Evolutionary conservation across 2,113 vertebrate genomes (phyloP), one percentile per base, ranked within the genome.

Genomic region (Toxotes chatareus): DNA sequence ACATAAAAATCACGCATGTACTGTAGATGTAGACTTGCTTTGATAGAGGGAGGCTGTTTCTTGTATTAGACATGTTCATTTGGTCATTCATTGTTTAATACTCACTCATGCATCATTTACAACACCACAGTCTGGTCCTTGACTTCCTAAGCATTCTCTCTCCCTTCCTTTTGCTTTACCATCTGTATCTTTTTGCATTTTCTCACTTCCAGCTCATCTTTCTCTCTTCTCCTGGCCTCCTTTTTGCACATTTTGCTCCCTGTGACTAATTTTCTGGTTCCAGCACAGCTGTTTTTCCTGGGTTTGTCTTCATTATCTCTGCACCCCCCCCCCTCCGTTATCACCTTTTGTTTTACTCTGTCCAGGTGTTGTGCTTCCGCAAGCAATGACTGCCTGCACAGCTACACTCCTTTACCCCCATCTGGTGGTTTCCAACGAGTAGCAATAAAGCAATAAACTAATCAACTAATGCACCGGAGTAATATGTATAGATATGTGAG

Each of bases 241-340:
- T 31, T 44, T 44, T 32, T 70, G 11, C 17, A 36, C 51, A n/a
- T 23, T 70, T 80, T 19, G 19, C 14, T 49, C 68, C 56, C 21
- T 32, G 31, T 68, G 38, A 83, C 67, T 70, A 27, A 14, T 78
- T 71, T 74, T 75, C 40, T 16, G 66, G 34, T 47, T 76, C 44
- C 31, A 66, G 56, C 40, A 79, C 91, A 93, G 87, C 90, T 92
- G 91, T 79, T 86, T 69, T 87, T 86, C 88, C 78, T 69, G 51
- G 65, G 62, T 76, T 86, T 84, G 73, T 82, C 44, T 61, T 60
- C 49, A 68, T 65, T 55, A 72, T 59, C 76, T 76, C 40, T 40
- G 27, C 27, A 27, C 49, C 38, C 62, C 11, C 44, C 47, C 44
- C 31, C 19, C 34, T 63, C 42, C 10, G 40, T 81, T 57, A 31